Evolutionary conservation across 2,888 invertebrate genomes (phyloP).

Genomic region (Gisinianus flammeolus): DNA sequence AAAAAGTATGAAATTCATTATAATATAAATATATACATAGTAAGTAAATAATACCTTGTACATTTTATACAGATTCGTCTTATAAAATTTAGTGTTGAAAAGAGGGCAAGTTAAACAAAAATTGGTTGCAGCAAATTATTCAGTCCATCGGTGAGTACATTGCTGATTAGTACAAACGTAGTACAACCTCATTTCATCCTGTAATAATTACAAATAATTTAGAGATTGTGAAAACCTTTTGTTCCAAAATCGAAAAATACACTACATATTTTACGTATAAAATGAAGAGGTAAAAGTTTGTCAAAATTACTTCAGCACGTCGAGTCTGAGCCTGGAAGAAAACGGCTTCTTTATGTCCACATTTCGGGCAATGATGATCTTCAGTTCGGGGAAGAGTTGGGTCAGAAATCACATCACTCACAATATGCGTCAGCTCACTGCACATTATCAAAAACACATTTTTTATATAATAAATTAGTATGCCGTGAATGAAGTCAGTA

Average conservation of each 20-base stretch:
- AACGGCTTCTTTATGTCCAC: constrained; percentile 92
- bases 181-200: constrained; percentile 95
- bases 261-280: neutral
- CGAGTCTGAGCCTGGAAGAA: constrained; percentile 98
- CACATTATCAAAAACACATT: constrained; percentile 52
- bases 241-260: too few relatives aligned
- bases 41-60: too few relatives aligned
- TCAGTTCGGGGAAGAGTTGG: constrained; percentile 97
- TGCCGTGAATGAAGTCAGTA: neutral
- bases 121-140: too few relatives aligned
- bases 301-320: constrained; percentile 88
- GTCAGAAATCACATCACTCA: constrained; percentile 97
- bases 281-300: neutral
- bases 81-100: too few relatives aligned
- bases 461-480: constrained; percentile 37
- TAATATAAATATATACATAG: too few relatives aligned
- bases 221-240: too few relatives aligned
- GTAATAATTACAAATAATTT: too few relatives aligned
- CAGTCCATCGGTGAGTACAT: constrained; percentile 96
- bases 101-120: too few relatives aligned
- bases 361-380: constrained; percentile 97
- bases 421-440: constrained; percentile 96
- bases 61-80: too few relatives aligned
- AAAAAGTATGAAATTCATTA: too few relatives aligned
- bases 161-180: constrained; percentile 92